Evolutionary conservation across 2,888 invertebrate genomes (phyloP).

Genomic region (Alloscopus bannaensis): DNA sequence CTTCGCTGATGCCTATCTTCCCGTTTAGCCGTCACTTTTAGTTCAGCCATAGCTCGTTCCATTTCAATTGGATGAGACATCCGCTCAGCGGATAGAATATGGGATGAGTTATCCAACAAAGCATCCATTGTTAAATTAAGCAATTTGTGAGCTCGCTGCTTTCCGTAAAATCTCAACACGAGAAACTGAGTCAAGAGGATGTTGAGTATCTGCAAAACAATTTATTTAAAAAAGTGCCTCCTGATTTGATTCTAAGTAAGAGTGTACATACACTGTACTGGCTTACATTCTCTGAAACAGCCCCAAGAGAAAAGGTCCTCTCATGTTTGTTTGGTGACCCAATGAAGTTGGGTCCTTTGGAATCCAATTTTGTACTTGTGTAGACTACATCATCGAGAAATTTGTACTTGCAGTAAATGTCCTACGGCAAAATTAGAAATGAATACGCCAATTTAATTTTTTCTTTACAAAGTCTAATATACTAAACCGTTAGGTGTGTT

Average conservation of each 20-base stretch:
- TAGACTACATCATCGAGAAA: constrained; percentile 23
- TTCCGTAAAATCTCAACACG: constrained; percentile 51
- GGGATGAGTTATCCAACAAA: background rate
- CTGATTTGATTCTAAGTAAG: background rate
- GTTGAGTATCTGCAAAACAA: constrained; percentile 35
- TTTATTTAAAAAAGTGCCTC: background rate
- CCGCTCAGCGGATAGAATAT: background rate
- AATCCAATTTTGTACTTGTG: constrained; percentile 49
- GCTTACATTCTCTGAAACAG: constrained; percentile 50
- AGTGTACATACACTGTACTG: too few relatives aligned
- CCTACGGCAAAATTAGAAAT: constrained; percentile 33
- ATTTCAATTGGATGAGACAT: constrained; percentile 30
- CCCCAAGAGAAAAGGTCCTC: constrained; percentile 29
- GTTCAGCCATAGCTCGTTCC: constrained; percentile 33
- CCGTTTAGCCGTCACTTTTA: constrained; percentile 38
- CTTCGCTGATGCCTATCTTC: constrained; percentile 27
- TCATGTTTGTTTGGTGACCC: constrained; percentile 40
- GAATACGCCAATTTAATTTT: too few relatives aligned
- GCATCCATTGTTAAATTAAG: background rate
- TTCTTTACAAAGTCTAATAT: too few relatives aligned
- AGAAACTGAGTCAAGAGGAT: constrained; percentile 34
- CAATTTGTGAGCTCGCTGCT: constrained; percentile 16
- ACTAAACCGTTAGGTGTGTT: too few relatives aligned
- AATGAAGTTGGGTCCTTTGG: constrained; percentile 24
- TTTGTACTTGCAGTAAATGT: constrained; percentile 59